Evolutionary conservation across 2,113 vertebrate genomes (phyloP), one percentile per base, ranked within the genome.

Genomic region (Gopherus evgoodei): DNA sequence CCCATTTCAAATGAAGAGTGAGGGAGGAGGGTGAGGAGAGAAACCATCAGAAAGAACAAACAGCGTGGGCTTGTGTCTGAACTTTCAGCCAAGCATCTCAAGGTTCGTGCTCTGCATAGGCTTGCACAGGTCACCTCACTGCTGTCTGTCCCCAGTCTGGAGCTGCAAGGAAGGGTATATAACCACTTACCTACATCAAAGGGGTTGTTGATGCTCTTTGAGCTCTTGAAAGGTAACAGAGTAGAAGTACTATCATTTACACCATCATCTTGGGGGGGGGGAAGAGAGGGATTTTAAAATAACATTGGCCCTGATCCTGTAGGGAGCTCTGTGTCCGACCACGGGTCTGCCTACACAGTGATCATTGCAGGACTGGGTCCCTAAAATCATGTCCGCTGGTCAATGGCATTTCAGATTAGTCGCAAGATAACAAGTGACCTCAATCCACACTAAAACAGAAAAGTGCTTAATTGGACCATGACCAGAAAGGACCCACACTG

Each of bases 141-240:
- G 53, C n/a, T 82, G 3, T 1, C 17, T 44, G 44, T 24, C 59
- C 83, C n/a, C 56, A 69, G 10, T 4, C 4, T 0, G 1, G 1
- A 21, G 5, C 17, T n/a, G 9, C 9, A 69, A 69, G 56, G 90
- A 87, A 2, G 50, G 7, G 52, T 3, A 78, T 22, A 24, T 7
- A 4, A 0, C 3, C 44, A 79, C 79, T 82, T 62, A 52, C 50
- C 31, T 54, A 11, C 8, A 85, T 1, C 50, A 57, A 65, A 90
- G 52, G 69, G 49, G 42, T 38, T 87, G 25, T 0, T 12, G 59
- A 88, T 85, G 56, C 10, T 8, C 31, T 90, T 75, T n/a, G 31
- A 11, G 42, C 24, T 50, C 27, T 75, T 65, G 11, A 3, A 91
- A 83, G 69, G 56, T n/a, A 53, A 56, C 3, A 75, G 4, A 57